These are phyloP conservation scores for Peromyscus leucopus DNA, from an alignment of 2,113 vertebrate species.

Conservation along the genomic window DNA sequence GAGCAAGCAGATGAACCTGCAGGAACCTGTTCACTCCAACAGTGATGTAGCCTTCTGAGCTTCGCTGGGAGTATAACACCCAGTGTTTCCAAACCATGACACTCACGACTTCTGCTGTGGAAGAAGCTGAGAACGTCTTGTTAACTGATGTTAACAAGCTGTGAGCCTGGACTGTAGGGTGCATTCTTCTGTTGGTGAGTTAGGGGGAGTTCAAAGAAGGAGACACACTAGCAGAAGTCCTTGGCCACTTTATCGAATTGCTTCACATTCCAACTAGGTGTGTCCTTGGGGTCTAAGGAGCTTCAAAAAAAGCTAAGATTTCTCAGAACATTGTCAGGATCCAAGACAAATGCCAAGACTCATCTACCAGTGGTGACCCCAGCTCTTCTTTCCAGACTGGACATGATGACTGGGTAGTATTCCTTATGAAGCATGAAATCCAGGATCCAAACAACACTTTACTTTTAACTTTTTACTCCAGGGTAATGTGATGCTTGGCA, in stretches of 20 bases:
- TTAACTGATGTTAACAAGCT: background rate
- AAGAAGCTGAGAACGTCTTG: background rate
- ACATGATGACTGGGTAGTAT: background rate
- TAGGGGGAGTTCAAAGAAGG: background rate
- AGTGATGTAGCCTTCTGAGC: background rate
- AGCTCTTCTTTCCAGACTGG: background rate
- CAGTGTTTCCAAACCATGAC: background rate
- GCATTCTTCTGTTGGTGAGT: background rate
- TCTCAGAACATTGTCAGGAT: background rate
- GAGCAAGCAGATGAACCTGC: background rate
- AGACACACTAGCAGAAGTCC: background rate
- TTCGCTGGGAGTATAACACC: background rate
- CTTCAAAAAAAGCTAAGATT: background rate
- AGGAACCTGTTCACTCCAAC: background rate
- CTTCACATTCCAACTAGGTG: background rate
- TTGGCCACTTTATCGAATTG: background rate
- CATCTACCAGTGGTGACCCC: background rate
- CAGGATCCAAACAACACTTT: background rate
- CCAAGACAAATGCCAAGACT: background rate
- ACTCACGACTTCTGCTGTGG: background rate
- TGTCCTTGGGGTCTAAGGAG: conserved; percentile 11
- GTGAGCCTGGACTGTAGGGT: background rate
- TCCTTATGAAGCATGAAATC: background rate
- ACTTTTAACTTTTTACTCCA: background rate
- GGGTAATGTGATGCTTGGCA: background rate